These are phyloP conservation scores for Urocynchramus pylzowi DNA, from an alignment of 2,113 vertebrate genomes.

Conservation along the genomic window DNA sequence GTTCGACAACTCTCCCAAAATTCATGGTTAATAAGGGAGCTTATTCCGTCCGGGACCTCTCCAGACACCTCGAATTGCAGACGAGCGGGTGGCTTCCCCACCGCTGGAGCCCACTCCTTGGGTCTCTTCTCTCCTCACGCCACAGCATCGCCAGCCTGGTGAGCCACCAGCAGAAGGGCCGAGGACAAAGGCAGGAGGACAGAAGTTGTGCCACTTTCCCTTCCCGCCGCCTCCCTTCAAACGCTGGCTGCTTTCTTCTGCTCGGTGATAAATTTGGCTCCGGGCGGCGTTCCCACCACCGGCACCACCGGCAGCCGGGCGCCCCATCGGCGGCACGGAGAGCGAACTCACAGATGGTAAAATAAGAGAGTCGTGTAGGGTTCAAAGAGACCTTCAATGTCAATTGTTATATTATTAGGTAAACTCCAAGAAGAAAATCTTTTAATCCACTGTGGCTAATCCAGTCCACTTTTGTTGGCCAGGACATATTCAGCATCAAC, in stretches of 20 bases:
- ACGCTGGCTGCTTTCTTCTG: not conserved
- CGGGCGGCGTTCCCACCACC: conserved; percentile 27
- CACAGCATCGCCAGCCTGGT: not conserved
- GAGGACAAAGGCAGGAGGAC: conserved; percentile 49
- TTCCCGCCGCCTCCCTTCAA: not conserved
- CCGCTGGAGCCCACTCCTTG: not conserved
- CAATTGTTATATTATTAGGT: conserved; percentile 82
- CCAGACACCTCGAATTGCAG: not conserved
- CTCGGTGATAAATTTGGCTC: not conserved
- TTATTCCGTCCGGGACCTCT: not conserved
- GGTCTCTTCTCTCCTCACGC: not conserved
- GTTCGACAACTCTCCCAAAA: conserved; percentile 18
- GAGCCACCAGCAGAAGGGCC: not conserved
- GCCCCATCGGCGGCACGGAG: conserved; percentile 18
- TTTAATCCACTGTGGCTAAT: conserved; percentile 98
- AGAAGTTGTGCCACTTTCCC: conserved; percentile 37
- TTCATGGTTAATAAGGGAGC: not conserved
- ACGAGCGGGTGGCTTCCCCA: not conserved
- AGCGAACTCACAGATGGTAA: conserved; percentile 67
- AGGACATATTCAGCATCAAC: conserved; percentile 86
- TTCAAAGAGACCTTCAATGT: conserved; percentile 73
- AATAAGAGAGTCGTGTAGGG: conserved; percentile 56
- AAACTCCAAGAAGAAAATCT: conserved; percentile 87
- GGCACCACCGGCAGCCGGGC: not conserved
- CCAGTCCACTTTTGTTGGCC: conserved; percentile 91